Conservation (phyloP, 1,140 invertebrate species). For the Zaprionus kolodkinae region DNA sequence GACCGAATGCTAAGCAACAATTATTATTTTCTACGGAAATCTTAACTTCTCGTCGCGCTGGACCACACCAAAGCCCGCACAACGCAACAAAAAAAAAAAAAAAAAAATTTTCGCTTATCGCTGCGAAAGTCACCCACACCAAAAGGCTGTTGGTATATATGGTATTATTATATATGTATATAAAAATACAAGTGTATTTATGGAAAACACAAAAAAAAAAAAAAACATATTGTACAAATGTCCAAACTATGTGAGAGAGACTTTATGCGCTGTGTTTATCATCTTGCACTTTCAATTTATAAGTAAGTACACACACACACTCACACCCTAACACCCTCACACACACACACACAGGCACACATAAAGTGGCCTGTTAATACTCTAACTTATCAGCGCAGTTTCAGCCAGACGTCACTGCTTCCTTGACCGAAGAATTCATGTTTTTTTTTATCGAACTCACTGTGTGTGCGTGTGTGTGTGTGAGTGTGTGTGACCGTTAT, state of each 20-base stretch:
- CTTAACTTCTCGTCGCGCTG: not conserved
- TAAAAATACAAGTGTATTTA: not conserved
- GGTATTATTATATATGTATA: not conserved
- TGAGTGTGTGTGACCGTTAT: conserved; percentile 29
- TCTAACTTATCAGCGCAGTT: conserved; percentile 11
- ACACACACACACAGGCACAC: not conserved
- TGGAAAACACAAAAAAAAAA: not conserved
- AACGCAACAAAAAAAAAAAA: not conserved
- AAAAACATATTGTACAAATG: not conserved
- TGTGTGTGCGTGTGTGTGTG: not conserved
- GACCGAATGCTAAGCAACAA: conserved; percentile 21
- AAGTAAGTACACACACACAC: not conserved
- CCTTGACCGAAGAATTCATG: conserved; percentile 8
- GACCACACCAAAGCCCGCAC: conserved; percentile 22
- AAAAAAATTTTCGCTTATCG: conserved; percentile 3
- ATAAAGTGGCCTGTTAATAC: not conserved
- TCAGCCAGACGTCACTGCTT: conserved; percentile 28
- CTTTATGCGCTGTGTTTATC: not conserved
- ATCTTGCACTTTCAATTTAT: not conserved
- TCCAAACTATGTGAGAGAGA: not conserved
- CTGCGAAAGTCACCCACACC: not conserved
- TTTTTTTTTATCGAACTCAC: conserved; percentile 16
- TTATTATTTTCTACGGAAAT: conserved; percentile 22
- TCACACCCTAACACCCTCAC: not conserved
- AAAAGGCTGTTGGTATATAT: not conserved